These are phyloP conservation scores for Nasonia longicornis DNA, from an alignment of 1,140 invertebrate species.

Conservation along the genomic window DNA sequence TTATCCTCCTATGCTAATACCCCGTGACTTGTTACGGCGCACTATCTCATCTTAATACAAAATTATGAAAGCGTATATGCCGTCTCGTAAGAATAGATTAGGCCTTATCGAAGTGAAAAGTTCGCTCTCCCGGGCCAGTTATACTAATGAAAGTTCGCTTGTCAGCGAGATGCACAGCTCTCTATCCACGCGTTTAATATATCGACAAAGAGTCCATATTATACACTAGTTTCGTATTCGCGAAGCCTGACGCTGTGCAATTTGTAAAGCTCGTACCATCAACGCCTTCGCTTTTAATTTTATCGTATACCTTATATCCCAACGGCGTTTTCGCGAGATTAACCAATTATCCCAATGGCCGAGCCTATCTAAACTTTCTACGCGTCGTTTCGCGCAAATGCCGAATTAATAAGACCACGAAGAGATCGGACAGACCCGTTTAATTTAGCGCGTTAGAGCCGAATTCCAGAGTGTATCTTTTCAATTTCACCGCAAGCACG, in stretches of 20 bases:
- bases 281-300: neutral
- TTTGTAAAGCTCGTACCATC: neutral
- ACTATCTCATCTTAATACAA: slow-evolving; percentile 4
- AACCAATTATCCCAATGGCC: neutral
- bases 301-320: neutral
- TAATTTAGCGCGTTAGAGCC: neutral
- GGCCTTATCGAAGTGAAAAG: neutral
- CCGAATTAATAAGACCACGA: neutral
- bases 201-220: neutral
- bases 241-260: neutral
- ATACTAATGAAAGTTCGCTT: neutral
- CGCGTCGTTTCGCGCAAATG: neutral
- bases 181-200: neutral
- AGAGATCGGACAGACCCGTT: neutral
- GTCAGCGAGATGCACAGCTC: neutral
- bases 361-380: neutral
- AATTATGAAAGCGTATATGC: neutral
- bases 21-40: neutral
- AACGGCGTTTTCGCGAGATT: neutral
- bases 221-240: neutral
- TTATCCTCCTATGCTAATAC: neutral
- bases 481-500: neutral
- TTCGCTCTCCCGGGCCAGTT: neutral
- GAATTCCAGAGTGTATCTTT: neutral
- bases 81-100: neutral